A percentile compares a stretch with the other conserved stretches of the same genome.
These are phyloP conservation scores for Tetragnatha montana DNA, from an alignment of 2,888 invertebrate genomes.

Conservation along the genomic window DNA sequence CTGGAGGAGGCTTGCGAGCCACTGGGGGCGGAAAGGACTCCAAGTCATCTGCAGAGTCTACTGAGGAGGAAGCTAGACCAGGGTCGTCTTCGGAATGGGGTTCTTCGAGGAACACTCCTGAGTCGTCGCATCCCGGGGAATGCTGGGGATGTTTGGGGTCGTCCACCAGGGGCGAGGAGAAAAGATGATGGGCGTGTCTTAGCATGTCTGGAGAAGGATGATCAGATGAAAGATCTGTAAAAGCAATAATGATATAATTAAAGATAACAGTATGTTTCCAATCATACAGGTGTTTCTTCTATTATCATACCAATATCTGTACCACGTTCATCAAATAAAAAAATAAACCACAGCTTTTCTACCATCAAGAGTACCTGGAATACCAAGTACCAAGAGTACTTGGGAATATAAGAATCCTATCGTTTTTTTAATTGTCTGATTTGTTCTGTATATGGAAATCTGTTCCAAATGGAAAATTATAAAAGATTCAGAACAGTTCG, in stretches of 20 bases:
- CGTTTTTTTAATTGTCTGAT: neutral
- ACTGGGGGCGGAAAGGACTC: conserved; percentile 61
- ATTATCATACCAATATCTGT: too few species aligned
- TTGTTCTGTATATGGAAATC: too few species aligned
- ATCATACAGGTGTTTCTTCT: too few species aligned
- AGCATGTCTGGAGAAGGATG: conserved; percentile 53
- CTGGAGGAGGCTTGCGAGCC: conserved; percentile 48
- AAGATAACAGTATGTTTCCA: too few species aligned
- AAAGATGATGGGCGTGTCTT: conserved; percentile 41
- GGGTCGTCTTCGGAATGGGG: conserved; percentile 58
- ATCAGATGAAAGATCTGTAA: conserved; percentile 36
- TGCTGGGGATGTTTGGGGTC: conserved; percentile 44
- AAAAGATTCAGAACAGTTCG: too few species aligned
- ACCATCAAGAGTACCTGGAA: too few species aligned
- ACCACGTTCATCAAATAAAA: too few species aligned
- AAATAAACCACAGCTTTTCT: too few species aligned
- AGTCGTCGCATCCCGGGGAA: conserved; percentile 65
- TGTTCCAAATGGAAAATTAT: too few species aligned
- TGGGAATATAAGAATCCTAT: neutral
- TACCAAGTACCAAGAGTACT: too few species aligned
- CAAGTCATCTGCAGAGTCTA: conserved; percentile 67
- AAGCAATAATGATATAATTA: too few species aligned
- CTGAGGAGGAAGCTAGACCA: conserved; percentile 64
- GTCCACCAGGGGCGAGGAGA: conserved; percentile 29
- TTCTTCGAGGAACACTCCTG: conserved; percentile 71